A percentile compares a stretch with the other conserved stretches of the same genome.
Evolutionary conservation across 64 coral and sea anemone species (phyloP).

Genomic region (Montipora capricornis): DNA sequence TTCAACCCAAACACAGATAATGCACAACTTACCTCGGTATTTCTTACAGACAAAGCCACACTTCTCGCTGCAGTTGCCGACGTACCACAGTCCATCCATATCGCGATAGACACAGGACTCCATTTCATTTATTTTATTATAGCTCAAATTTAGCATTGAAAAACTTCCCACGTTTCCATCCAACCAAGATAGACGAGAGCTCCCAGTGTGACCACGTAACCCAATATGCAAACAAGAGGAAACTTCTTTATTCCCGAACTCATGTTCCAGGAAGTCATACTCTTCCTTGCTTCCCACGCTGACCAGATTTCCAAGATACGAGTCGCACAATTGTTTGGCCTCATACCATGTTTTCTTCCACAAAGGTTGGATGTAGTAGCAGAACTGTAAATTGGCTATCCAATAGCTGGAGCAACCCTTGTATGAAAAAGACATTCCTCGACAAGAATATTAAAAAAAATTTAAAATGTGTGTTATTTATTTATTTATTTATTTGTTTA

Average conservation of each 20-base stretch:
- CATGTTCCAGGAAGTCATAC: conserved; percentile 11
- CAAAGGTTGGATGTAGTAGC: background rate
- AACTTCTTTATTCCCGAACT: background rate
- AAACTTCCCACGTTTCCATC: conserved; percentile 31
- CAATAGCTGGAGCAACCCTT: background rate
- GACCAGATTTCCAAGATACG: background rate
- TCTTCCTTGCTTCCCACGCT: conserved; percentile 41
- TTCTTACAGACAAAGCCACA: conserved; percentile 35
- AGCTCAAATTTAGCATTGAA: background rate
- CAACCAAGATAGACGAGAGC: background rate
- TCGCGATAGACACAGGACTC: background rate
- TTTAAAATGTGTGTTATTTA: background rate
- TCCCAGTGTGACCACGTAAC: background rate
- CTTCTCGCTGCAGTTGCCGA: background rate
- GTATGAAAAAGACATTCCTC: conserved; percentile 29
- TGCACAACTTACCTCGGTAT: conserved; percentile 1
- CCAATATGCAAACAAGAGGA: conserved; percentile 8
- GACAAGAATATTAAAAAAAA: background rate
- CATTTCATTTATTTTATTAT: background rate
- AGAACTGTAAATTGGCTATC: conserved; percentile 38
- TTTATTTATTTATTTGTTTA: no score
- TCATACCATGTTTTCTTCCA: conserved; percentile 3
- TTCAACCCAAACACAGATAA: background rate
- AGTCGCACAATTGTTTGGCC: background rate
- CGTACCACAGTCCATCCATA: conserved; percentile 34